Evolutionary conservation across 2,797 vertebrate genomes (phyloP).

Genomic region (Pipistrellus pipistrellus): DNA sequence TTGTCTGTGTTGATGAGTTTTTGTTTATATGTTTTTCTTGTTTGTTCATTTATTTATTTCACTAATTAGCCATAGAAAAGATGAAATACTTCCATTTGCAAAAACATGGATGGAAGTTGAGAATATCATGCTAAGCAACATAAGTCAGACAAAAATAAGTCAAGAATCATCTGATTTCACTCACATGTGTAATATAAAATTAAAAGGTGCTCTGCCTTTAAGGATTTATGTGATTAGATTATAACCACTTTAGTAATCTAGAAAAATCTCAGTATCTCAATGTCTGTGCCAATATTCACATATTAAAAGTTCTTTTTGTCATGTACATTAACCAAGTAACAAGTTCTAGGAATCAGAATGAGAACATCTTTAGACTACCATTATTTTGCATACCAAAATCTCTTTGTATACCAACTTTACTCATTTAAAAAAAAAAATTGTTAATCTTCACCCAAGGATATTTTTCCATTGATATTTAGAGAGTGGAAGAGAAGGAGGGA

Average conservation of each 20-base stretch:
- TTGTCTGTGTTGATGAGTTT: neutral
- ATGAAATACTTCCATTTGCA: neutral
- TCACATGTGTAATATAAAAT: too few relatives aligned
- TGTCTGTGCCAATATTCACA: neutral
- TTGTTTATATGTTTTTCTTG: neutral
- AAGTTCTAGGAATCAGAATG: too few relatives aligned
- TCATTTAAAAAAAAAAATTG: too few relatives aligned
- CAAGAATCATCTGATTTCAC: too few relatives aligned
- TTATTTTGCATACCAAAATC: too few relatives aligned
- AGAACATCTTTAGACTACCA: too few relatives aligned
- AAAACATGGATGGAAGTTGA: neutral
- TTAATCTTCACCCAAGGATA: too few relatives aligned
- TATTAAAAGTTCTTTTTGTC: neutral
- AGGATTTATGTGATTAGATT: neutral
- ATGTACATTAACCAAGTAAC: neutral
- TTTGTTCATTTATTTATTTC: neutral
- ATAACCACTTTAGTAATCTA: neutral
- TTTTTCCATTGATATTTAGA: too few relatives aligned
- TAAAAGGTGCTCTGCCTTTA: neutral
- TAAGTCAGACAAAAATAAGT: too few relatives aligned
- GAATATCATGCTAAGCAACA: too few relatives aligned
- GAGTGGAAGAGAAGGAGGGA: too few relatives aligned
- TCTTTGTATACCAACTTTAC: too few relatives aligned
- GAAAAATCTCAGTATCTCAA: neutral
- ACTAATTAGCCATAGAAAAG: neutral